Base-by-base conservation (phyloP, 2,113 vertebrate species). In the Mionectes macconnelli region DNA sequence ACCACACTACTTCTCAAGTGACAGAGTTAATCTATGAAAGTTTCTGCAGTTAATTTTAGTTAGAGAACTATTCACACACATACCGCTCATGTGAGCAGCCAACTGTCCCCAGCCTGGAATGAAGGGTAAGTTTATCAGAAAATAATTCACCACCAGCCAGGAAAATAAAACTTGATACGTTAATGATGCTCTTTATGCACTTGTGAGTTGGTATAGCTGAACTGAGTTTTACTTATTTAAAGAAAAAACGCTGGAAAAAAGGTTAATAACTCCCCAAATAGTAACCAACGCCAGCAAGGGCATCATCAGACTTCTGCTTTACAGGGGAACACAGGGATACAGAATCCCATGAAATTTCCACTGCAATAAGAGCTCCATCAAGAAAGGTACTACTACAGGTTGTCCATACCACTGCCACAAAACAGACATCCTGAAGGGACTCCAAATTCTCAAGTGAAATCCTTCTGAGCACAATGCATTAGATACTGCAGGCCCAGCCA, bases 11-110 rank as follows among this genome's bases (percentile, higher is more conserved):
- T 87, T 73, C 94, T 94, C 80, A 78, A 86, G 88, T 84, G 83
- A 80, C 88, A 66, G 47, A 80, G 22, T 27, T 87, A 8, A 90
- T 77, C 90, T 70, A 17, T 24, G 14, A 21, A 92, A 73, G 73
- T 69, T 64, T 64, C 76, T 90, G 80, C 62, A 33, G 88, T 81
- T 96, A 90, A 90, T 86, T 96, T 94, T 89, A 94, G 76, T 40
- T 75, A 40, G 39, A 40, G 79, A 67, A 64, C n/a, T 84, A 33
- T 4, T 47, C 56, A 39, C 15, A 62, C 42, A 23, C 33, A 19
- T 6, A 42, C 4, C 1, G 4, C 68, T 84, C 30, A 13, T 8
- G 18, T 40, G 53, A 90, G 82, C 6, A 2, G 84, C 59, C 64
- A 77, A 8, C 52, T 44, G 82, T 77, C 45, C 59, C 5, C 2